Percentiles rank a stretch among this genome's conserved stretches.
Conservation (phyloP, 2,888 invertebrate genomes). For the Drosophila subquinaria region DNA sequence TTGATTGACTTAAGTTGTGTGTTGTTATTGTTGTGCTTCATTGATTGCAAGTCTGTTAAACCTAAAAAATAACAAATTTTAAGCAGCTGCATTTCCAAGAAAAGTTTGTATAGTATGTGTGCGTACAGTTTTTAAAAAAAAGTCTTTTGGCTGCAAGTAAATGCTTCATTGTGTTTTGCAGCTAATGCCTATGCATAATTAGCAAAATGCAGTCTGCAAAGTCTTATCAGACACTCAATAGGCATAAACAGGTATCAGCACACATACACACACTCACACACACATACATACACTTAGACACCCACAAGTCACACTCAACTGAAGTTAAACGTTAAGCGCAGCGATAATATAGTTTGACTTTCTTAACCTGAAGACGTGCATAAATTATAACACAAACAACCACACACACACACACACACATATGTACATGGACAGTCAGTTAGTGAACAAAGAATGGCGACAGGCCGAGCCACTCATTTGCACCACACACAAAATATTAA, state of each 20-base stretch:
- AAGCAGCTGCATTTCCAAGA: slow-evolving; percentile 37
- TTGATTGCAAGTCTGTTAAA: slow-evolving; percentile 34
- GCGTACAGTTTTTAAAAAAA: slow-evolving; percentile 8
- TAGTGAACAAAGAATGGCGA: slow-evolving; percentile 73
- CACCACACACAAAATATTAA: slow-evolving; percentile 67
- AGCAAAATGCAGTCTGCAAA: slow-evolving; percentile 22
- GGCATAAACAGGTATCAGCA: slow-evolving; percentile 34
- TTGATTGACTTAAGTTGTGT: slow-evolving; percentile 5
- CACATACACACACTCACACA: not conserved
- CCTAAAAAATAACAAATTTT: slow-evolving; percentile 22
- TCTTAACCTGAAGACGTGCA: slow-evolving; percentile 79
- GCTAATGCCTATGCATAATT: slow-evolving; percentile 21
- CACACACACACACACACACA: slow-evolving; percentile 27
- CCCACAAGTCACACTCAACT: slow-evolving; percentile 5
- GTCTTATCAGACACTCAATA: slow-evolving; percentile 39
- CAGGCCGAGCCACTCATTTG: slow-evolving; percentile 71
- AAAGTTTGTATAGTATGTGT: slow-evolving; percentile 2
- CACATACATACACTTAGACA: slow-evolving; percentile 10
- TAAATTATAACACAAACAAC: slow-evolving; percentile 71
- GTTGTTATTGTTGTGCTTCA: slow-evolving; percentile 2
- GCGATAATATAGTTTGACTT: slow-evolving; percentile 68
- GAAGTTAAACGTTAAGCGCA: slow-evolving; percentile 20
- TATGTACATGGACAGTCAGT: slow-evolving; percentile 19
- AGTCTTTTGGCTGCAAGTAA: slow-evolving; percentile 4
- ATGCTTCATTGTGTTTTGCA: not conserved